These are phyloP conservation scores for Vimba vimba DNA, from an alignment of 2,113 vertebrate species.

Conservation along the genomic window DNA sequence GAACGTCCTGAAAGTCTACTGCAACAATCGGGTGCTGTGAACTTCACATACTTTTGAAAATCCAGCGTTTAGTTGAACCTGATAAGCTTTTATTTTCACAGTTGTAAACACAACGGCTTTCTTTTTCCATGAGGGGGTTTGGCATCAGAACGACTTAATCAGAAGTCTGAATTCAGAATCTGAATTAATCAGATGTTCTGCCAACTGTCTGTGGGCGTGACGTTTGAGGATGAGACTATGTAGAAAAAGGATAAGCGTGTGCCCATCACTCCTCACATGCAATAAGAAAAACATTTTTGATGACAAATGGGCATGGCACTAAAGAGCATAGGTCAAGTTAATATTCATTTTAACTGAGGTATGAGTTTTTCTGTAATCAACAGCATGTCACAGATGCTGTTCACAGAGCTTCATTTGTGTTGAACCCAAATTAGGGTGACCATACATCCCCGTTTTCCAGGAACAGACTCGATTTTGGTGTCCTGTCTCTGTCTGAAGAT, in stretches of 20 bases:
- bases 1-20: too few relatives aligned
- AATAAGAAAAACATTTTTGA: background rate
- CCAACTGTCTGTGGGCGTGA: too few relatives aligned
- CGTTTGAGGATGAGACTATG: too few relatives aligned
- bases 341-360: background rate
- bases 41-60: too few relatives aligned
- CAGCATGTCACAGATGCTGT: background rate
- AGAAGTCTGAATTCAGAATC: too few relatives aligned
- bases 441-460: background rate
- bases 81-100: too few relatives aligned
- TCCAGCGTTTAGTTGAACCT: too few relatives aligned
- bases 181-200: too few relatives aligned
- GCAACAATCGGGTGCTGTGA: too few relatives aligned
- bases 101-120: too few relatives aligned
- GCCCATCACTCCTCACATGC: background rate
- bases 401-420: background rate
- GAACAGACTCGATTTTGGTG: background rate
- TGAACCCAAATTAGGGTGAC: background rate
- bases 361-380: background rate
- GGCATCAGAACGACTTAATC: too few relatives aligned
- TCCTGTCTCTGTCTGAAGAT: background rate
- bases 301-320: background rate
- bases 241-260: conserved; percentile 12
- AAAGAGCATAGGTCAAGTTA: background rate
- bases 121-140: too few relatives aligned